Evolutionary conservation across 2,888 invertebrate species (phyloP).

Genomic region (Scaptomyza cyrtandrae): DNA sequence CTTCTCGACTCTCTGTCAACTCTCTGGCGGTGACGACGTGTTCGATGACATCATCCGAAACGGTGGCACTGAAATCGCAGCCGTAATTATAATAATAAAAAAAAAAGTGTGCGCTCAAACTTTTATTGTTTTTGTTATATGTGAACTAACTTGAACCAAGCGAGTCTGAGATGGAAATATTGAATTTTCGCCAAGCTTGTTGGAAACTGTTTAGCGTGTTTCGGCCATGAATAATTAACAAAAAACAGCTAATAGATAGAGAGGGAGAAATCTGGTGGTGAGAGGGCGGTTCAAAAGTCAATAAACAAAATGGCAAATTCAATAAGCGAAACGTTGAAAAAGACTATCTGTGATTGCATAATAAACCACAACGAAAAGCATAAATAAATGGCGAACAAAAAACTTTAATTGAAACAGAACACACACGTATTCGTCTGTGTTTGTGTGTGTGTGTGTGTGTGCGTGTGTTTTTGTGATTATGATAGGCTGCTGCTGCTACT

Average conservation of each 20-base stretch:
- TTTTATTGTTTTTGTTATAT: conserved; percentile 38
- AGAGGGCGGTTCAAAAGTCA: conserved; percentile 47
- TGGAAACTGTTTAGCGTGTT: conserved; percentile 34
- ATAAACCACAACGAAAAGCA: conserved; percentile 60
- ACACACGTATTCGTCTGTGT: conserved; percentile 60
- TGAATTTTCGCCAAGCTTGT: conserved; percentile 40
- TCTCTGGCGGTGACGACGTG: conserved; percentile 24
- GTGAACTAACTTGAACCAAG: neutral
- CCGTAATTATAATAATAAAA: conserved; percentile 68
- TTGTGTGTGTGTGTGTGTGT: conserved; percentile 4
- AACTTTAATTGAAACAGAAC: conserved; percentile 63
- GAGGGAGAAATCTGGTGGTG: neutral
- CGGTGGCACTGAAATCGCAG: conserved; percentile 63
- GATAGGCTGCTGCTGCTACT: conserved; percentile 25
- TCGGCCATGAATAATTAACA: conserved; percentile 55
- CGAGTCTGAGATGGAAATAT: conserved; percentile 42
- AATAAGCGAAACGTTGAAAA: conserved; percentile 60
- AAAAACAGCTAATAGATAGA: conserved; percentile 41
- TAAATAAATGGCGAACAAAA: conserved; percentile 39
- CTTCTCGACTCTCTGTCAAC: conserved; percentile 37
- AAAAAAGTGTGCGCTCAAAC: conserved; percentile 60
- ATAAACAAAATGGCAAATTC: conserved; percentile 72
- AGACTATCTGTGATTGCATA: conserved; percentile 65
- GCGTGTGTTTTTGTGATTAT: conserved; percentile 17
- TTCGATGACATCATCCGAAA: conserved; percentile 67